phyloP scores from a whole-genome alignment of 2,797 vertebrate genomes.

The Macrochelys suwanniensis region DNA sequence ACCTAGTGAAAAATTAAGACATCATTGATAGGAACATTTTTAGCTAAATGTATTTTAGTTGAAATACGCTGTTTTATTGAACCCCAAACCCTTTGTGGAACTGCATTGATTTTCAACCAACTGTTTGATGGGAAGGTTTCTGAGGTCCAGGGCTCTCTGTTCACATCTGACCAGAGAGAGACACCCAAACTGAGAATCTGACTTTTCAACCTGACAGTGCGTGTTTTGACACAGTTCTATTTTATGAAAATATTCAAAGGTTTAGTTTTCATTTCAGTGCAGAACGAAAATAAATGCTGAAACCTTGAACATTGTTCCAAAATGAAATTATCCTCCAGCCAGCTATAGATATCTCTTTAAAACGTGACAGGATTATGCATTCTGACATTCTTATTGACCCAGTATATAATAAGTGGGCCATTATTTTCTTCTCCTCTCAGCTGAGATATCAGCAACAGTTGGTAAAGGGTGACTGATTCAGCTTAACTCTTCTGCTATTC shows the following conservation, averaged over 20 bases:
- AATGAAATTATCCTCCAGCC: neutral
- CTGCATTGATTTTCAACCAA: neutral
- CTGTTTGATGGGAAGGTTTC: neutral
- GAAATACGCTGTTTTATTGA: neutral
- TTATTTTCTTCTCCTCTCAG: neutral
- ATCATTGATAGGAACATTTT: neutral
- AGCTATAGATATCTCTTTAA: neutral
- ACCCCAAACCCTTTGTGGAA: neutral
- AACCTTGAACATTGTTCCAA: neutral
- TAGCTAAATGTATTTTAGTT: neutral
- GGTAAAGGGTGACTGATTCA: neutral
- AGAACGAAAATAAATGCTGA: neutral
- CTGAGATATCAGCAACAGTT: neutral
- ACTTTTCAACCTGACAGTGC: neutral
- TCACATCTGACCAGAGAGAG: neutral
- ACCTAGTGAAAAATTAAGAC: conserved; percentile 19
- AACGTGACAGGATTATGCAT: neutral
- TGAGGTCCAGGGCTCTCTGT: neutral
- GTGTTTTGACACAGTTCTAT: neutral
- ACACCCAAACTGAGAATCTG: neutral
- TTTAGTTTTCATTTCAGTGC: neutral
- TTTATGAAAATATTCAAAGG: neutral
- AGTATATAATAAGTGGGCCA: neutral
- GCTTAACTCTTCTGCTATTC: neutral
- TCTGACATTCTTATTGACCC: neutral